Conservation (phyloP, 2,113 vertebrate species). For the Monopterus albus region DNA sequence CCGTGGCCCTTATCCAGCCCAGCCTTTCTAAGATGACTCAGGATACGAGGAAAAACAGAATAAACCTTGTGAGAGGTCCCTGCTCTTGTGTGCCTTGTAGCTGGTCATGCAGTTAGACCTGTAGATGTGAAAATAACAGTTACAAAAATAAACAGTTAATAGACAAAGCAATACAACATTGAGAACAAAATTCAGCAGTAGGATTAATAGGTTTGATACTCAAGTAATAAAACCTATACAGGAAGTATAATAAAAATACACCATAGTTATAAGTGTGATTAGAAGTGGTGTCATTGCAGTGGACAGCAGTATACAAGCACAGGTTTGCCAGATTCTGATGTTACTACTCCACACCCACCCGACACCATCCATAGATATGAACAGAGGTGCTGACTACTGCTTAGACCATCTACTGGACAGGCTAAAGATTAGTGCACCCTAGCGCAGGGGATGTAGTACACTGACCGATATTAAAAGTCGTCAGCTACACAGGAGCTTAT, state of each 20-base stretch:
- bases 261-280: slow-evolving; percentile 21
- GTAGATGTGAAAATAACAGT: background rate
- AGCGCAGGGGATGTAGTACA: slow-evolving; percentile 61
- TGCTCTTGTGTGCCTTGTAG: background rate
- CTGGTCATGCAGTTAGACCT: background rate
- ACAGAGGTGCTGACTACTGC: slow-evolving; percentile 47
- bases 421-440: slow-evolving; percentile 76
- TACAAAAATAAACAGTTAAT: background rate
- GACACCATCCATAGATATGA: slow-evolving; percentile 6
- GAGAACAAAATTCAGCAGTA: slow-evolving; percentile 8
- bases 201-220: background rate
- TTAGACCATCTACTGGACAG: slow-evolving; percentile 70
- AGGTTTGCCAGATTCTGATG: slow-evolving; percentile 57
- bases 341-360: slow-evolving; percentile 28
- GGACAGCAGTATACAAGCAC: background rate
- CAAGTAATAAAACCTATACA: slow-evolving; percentile 1
- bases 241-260: slow-evolving; percentile 14
- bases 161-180: background rate
- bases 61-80: background rate
- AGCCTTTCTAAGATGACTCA: background rate
- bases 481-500: slow-evolving; percentile 80
- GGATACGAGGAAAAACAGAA: background rate
- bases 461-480: slow-evolving; percentile 81
- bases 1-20: background rate
- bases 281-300: slow-evolving; percentile 30